These are phyloP conservation scores for Zaprionus lachaisei DNA, from an alignment of 1,140 invertebrate species.

Conservation along the genomic window DNA sequence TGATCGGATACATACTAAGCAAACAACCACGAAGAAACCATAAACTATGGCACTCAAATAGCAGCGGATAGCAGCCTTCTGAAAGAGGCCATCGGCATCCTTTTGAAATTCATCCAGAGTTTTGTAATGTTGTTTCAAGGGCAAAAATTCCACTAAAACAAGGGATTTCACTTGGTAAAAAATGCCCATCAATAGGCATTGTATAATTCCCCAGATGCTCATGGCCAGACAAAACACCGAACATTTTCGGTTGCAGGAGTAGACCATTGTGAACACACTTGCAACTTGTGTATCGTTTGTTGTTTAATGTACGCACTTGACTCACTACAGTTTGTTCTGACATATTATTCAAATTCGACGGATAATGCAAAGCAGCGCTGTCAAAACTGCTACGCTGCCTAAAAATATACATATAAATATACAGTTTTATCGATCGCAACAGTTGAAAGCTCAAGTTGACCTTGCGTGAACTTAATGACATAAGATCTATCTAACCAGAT, in stretches of 20 bases:
- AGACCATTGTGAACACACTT: slow-evolving; percentile 10
- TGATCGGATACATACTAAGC: slow-evolving; percentile 6
- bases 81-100: slow-evolving; percentile 21
- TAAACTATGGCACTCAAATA: slow-evolving; percentile 38
- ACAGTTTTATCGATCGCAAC: slow-evolving; percentile 35
- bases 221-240: slow-evolving; percentile 51
- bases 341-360: background rate
- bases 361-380: background rate
- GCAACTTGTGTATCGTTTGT: background rate
- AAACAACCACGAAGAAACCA: slow-evolving; percentile 26
- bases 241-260: slow-evolving; percentile 44
- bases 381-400: slow-evolving; percentile 16
- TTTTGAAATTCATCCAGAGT: slow-evolving; percentile 23
- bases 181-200: slow-evolving; percentile 52
- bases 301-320: background rate
- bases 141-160: slow-evolving; percentile 20
- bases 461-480: slow-evolving; percentile 74
- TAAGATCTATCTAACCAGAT: slow-evolving; percentile 59
- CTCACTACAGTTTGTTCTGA: background rate
- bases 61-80: slow-evolving; percentile 37
- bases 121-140: background rate
- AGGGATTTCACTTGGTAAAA: slow-evolving; percentile 26
- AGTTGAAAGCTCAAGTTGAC: slow-evolving; percentile 43
- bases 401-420: slow-evolving; percentile 43
- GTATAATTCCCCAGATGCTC: slow-evolving; percentile 58